phyloP scores from a whole-genome alignment of 2,113 vertebrate species.

The Nerophis ophidion region DNA sequence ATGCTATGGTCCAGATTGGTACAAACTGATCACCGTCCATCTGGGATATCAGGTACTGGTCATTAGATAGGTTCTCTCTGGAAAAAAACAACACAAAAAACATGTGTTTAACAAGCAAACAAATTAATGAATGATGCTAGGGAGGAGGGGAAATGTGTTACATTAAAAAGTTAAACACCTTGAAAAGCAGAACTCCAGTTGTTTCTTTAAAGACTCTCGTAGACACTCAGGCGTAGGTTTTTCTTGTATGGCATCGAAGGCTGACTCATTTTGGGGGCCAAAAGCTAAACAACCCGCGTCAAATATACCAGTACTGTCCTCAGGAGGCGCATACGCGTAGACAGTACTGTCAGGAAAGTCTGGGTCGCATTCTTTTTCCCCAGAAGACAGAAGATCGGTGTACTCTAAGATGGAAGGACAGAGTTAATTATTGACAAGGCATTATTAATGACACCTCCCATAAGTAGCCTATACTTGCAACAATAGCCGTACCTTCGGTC shows the following conservation, averaged over 20 bases:
- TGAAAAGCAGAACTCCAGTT: constrained; percentile 95
- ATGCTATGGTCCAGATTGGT: constrained; percentile 94
- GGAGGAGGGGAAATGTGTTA: background rate
- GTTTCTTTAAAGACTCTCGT: constrained; percentile 87
- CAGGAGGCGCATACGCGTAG: constrained; percentile 23
- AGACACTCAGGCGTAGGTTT: constrained; percentile 74
- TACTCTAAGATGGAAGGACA: constrained; percentile 23
- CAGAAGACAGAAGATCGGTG: constrained; percentile 47
- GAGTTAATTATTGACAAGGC: no score
- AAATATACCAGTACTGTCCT: constrained; percentile 39
- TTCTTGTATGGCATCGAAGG: constrained; percentile 65
- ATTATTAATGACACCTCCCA: background rate
- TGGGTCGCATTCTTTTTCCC: constrained; percentile 48
- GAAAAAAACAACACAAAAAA: background rate
- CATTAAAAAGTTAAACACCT: constrained; percentile 61
- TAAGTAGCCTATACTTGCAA: background rate
- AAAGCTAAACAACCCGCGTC: constrained; percentile 53
- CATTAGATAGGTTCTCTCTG: constrained; percentile 95
- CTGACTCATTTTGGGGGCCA: constrained; percentile 39
- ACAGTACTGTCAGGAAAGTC: constrained; percentile 39
- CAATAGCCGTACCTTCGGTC: constrained; percentile 70
- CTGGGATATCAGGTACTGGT: constrained; percentile 96
- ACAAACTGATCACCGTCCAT: constrained; percentile 98
- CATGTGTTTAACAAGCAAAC: no score
- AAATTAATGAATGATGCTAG: no score